phyloP scores from a whole-genome alignment of 2,888 invertebrate species.

The Lepidocyrtinus sp. region DNA sequence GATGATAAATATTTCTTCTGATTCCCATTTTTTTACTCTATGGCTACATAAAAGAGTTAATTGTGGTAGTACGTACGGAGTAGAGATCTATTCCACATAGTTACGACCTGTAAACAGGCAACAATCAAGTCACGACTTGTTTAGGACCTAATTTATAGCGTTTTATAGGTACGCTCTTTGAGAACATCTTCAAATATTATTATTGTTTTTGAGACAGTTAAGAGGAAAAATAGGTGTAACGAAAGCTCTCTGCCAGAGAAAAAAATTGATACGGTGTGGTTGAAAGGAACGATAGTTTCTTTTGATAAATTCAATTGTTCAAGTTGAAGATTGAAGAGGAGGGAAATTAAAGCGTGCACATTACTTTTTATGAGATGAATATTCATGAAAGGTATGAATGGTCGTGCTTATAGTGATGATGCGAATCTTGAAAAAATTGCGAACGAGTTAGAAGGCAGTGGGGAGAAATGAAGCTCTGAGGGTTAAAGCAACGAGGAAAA shows the following conservation, averaged over 20 bases:
- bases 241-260: not conserved
- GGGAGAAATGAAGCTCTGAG: not conserved
- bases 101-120: conserved; percentile 18
- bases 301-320: conserved; percentile 46
- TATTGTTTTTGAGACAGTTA: not conserved
- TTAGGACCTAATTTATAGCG: conserved; percentile 52
- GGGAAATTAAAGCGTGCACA: conserved; percentile 49
- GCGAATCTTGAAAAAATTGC: too few species aligned
- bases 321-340: conserved; percentile 38
- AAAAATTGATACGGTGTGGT: not conserved
- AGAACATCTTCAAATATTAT: not conserved
- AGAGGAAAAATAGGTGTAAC: not conserved
- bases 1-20: conserved; percentile 12
- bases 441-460: too few species aligned
- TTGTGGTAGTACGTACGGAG: not conserved
- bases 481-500: not conserved
- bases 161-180: conserved; percentile 9
- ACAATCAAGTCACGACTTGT: conserved; percentile 58
- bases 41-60: not conserved
- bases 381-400: conserved; percentile 12
- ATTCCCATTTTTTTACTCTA: not conserved
- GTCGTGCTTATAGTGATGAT: too few species aligned
- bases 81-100: too few species aligned
- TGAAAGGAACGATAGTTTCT: conserved; percentile 1
- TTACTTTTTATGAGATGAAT: conserved; percentile 35